A percentile compares a stretch with the other conserved stretches of the same genome.
Evolutionary conservation across 2,113 vertebrate genomes (phyloP).

Genomic region (Alligator mississippiensis): DNA sequence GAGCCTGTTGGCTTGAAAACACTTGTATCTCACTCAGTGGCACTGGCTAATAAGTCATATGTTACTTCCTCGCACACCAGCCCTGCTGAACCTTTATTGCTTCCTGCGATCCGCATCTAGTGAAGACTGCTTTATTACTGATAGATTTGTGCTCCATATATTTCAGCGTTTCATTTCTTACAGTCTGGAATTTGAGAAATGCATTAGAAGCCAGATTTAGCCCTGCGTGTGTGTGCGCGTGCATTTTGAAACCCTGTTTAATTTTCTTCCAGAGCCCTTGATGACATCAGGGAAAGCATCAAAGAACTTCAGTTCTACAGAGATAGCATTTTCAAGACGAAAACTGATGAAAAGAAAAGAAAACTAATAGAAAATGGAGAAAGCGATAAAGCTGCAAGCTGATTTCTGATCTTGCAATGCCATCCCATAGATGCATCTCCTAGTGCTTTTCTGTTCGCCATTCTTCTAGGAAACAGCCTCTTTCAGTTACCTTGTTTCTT

Average conservation of each 20-base stretch:
- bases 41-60: not conserved
- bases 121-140: not conserved
- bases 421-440: not conserved
- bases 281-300: conserved; percentile 96
- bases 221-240: not conserved
- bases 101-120: not conserved
- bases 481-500: conserved; percentile 53
- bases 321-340: conserved; percentile 88
- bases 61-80: not conserved
- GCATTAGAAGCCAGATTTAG: not conserved
- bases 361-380: conserved; percentile 86
- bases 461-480: conserved; percentile 27
- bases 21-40: not conserved
- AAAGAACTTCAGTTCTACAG: conserved; percentile 95
- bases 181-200: accelerated
- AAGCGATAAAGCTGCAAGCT: conserved; percentile 74
- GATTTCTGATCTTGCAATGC: conserved; percentile 15
- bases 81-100: not conserved
- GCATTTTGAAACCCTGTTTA: not conserved
- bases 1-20: not conserved
- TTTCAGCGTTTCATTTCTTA: not conserved
- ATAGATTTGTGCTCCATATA: not conserved
- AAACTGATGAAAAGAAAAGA: conserved; percentile 84
- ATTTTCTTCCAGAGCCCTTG: conserved; percentile 86
- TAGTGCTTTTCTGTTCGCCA: conserved; percentile 18